Conservation (phyloP, 2,113 vertebrate genomes). For the Lagopus muta region DNA sequence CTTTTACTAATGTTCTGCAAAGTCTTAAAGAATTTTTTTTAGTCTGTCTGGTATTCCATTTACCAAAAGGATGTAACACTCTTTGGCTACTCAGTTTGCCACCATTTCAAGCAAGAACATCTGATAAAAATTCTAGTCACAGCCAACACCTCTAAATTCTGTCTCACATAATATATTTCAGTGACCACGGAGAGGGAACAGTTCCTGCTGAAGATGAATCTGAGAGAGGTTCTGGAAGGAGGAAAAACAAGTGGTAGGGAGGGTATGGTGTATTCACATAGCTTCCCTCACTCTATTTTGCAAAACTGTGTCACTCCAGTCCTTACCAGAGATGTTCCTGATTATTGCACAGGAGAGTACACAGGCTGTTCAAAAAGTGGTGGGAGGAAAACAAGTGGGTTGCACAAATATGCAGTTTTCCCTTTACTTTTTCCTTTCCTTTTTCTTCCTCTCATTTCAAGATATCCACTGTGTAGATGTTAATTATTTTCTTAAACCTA, state of each 20-base stretch:
- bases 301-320: fast-evolving
- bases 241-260: neutral
- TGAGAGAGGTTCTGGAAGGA: neutral
- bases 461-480: fast-evolving
- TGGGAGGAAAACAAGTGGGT: neutral
- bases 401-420: fast-evolving
- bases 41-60: neutral
- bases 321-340: neutral
- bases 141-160: neutral
- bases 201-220: neutral
- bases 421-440: neutral
- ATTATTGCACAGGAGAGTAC: neutral
- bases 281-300: fast-evolving
- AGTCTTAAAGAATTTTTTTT: neutral
- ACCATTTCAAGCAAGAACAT: neutral
- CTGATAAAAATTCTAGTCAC: neutral
- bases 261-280: neutral
- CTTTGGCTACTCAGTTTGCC: neutral
- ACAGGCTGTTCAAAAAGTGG: neutral
- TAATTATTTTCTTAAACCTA: neutral
- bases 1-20: neutral
- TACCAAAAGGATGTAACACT: neutral
- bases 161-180: fast-evolving
- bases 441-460: neutral
- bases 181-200: neutral